Conservation (phyloP, 2,113 vertebrate species). For the Ranitomeya imitator region DNA sequence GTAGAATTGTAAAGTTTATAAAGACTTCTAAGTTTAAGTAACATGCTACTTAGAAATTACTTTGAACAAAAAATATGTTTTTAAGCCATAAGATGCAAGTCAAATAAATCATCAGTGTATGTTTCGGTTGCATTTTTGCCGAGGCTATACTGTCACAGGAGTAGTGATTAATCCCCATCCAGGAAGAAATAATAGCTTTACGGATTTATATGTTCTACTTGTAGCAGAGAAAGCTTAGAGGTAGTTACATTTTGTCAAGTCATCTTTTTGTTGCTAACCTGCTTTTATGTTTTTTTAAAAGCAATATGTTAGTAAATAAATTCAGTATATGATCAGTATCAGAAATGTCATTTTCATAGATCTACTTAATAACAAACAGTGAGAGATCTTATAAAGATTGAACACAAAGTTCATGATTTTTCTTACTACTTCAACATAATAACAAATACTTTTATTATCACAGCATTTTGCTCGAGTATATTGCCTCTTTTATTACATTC, state of each 20-base stretch:
- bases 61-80: conserved; percentile 28
- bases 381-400: neutral
- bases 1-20: neutral
- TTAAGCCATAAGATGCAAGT: conserved; percentile 47
- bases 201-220: conserved; percentile 49
- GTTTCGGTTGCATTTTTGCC: conserved; percentile 48
- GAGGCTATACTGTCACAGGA: conserved; percentile 53
- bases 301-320: conserved; percentile 33
- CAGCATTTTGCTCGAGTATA: neutral
- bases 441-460: neutral
- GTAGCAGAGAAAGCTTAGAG: conserved; percentile 52
- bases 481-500: neutral
- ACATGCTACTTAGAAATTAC: conserved; percentile 30
- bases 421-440: neutral
- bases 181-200: conserved; percentile 41
- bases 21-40: conserved; percentile 14
- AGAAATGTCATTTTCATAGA: conserved; percentile 21
- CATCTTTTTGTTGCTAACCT: conserved; percentile 40
- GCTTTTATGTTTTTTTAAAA: conserved; percentile 22
- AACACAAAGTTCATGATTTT: neutral
- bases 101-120: conserved; percentile 51
- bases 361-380: conserved; percentile 7
- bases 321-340: neutral
- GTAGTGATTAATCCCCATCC: conserved; percentile 50
- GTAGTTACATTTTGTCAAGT: conserved; percentile 50